Percentiles rank a stretch among this genome's conserved stretches.
Evolutionary conservation across 2,113 vertebrate species (phyloP).

Genomic region (Periophthalmus modestus): DNA sequence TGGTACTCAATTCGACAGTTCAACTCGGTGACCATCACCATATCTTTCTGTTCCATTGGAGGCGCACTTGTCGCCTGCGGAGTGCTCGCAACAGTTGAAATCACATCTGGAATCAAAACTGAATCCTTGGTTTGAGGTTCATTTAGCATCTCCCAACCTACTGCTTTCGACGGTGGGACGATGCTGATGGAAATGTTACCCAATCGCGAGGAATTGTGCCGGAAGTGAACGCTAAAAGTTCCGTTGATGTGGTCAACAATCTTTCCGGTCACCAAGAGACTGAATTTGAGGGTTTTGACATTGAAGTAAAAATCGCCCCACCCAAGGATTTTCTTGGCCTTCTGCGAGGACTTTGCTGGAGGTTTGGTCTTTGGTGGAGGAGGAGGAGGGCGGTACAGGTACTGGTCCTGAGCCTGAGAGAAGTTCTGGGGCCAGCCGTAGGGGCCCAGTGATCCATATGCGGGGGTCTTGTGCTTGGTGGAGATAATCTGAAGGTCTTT

Average conservation of each 20-base stretch:
- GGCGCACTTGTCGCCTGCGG: constrained; percentile 50
- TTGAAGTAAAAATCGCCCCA: constrained; percentile 81
- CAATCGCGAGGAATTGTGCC: constrained; percentile 78
- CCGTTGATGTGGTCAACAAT: constrained; percentile 81
- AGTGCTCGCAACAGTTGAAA: constrained; percentile 31
- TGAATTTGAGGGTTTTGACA: constrained; percentile 78
- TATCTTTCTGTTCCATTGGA: constrained; percentile 42
- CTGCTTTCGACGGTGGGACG: constrained; percentile 76
- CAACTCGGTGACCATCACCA: constrained; percentile 64
- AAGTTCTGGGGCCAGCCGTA: constrained; percentile 69
- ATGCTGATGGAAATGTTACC: constrained; percentile 81
- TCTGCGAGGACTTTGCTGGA: constrained; percentile 58
- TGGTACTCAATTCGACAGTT: constrained; percentile 79
- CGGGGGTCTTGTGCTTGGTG: constrained; percentile 64
- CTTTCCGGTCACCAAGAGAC: constrained; percentile 79
- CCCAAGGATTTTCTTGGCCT: constrained; percentile 80
- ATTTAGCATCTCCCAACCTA: constrained; percentile 67
- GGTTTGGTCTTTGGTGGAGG: constrained; percentile 58
- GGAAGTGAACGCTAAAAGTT: constrained; percentile 80
- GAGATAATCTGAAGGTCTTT: constrained; percentile 71
- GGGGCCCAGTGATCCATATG: constrained; percentile 49
- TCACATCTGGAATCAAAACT: constrained; percentile 45
- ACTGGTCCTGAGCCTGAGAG: constrained; percentile 65
- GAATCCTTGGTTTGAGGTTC: constrained; percentile 25
- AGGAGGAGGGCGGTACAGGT: constrained; percentile 48